Base-by-base conservation (phyloP, 2,797 vertebrate species). In the Fistularia commersonii region DNA sequence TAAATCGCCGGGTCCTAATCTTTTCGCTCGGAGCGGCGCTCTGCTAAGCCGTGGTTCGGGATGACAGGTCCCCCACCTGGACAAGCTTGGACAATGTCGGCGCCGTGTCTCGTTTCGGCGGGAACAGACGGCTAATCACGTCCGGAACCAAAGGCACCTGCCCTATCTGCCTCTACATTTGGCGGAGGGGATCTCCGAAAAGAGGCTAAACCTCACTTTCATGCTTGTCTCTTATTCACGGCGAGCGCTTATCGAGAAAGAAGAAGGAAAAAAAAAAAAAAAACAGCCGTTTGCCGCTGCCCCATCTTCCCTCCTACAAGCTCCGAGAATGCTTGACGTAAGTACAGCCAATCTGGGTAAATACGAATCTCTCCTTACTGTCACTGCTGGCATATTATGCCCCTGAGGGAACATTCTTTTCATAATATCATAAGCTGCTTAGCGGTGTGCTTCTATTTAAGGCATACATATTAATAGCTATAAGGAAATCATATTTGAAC, bases 381-480 rank as follows among this genome's bases (percentile, higher is more conserved):
- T 92, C 91, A 92, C 89, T 90, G 89, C 89, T 91, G 90, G 85
- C 91, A 92, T 92, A 91, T 92, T 91, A 92, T 90, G 89, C 90
- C 91, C 90, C 91, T 89, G 90, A 91, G 90, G 91, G 91, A 92
- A 92, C 90, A 91, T 92, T 91, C 90, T 91, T 92, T 91, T 92
- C 90, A 92, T 91, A 91, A 92, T 92, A 92, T 92, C 90, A 91
- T 93, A 93, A 93, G 91, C 91, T 90, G 91, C 91, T 93, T 93
- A 93, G 88, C 85, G 82, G 90, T 91, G 90, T 91, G 91, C 90
- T 91, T 91, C 91, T 93, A 92, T 93, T 93, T 93, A 93, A 93
- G 90, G 91, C 90, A 91, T 92, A 92, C 91, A 92, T 92, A 91
- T 92, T 93, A 93, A 91, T 93, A 92, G 90, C 91, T 91, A 91